These are phyloP conservation scores for Xestia sexstrigata DNA, from an alignment of 2,888 invertebrate species.

Conservation along the genomic window DNA sequence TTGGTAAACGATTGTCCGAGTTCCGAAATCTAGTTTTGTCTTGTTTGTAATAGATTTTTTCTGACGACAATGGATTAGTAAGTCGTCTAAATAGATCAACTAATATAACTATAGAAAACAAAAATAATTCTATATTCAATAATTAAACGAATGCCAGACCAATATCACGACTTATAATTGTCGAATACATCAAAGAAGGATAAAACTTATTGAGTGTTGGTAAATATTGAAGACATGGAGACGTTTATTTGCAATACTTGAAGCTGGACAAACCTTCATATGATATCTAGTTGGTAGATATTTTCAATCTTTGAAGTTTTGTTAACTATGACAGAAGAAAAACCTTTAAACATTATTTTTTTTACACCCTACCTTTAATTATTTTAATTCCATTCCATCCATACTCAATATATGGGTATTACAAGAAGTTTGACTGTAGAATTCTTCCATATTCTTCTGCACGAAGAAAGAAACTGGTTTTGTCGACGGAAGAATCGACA, in stretches of 20 bases:
- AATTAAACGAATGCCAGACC: neutral
- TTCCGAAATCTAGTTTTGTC: neutral
- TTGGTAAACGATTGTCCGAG: neutral
- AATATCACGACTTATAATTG: neutral
- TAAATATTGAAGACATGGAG: neutral
- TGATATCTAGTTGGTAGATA: conserved; percentile 54
- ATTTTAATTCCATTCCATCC: neutral
- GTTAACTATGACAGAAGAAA: conserved; percentile 7
- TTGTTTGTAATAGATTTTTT: neutral
- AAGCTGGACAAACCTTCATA: conserved; percentile 38
- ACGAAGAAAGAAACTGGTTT: no score
- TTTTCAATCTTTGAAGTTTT: conserved; percentile 39
- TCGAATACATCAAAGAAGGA: neutral
- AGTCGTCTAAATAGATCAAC: no score
- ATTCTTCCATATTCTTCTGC: neutral
- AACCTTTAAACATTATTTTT: neutral
- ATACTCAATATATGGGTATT: neutral
- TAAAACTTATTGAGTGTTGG: neutral
- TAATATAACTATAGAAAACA: no score
- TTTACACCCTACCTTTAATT: neutral
- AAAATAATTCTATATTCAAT: neutral
- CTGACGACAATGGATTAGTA: neutral
- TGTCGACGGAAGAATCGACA: no score
- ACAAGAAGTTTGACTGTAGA: conserved; percentile 8
- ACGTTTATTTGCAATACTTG: conserved; percentile 16